Conservation (phyloP, 2,113 vertebrate genomes). For the Equus quagga region DNA sequence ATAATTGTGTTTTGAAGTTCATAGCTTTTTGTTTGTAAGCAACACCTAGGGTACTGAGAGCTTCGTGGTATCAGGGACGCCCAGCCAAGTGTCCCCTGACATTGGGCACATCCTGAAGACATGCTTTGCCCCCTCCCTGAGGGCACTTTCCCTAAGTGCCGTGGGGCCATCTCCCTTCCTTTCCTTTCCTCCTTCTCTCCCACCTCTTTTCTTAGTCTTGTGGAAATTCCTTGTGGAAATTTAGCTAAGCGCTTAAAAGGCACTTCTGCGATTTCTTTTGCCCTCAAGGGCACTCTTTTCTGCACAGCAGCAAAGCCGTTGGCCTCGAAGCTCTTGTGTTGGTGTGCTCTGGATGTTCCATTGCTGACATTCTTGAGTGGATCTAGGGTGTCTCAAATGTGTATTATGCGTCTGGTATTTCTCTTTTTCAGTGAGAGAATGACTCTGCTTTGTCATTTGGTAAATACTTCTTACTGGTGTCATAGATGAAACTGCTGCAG, state of each 20-base stretch:
- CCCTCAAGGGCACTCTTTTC: background rate
- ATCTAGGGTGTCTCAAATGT: background rate
- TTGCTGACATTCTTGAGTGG: background rate
- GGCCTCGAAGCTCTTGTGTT: background rate
- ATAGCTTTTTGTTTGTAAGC: background rate
- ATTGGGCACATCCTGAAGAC: accelerated
- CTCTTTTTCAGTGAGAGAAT: constrained; percentile 5
- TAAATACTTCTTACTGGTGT: constrained; percentile 11
- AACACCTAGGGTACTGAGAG: background rate
- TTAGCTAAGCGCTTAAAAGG: background rate
- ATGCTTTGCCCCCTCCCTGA: accelerated
- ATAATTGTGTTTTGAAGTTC: background rate
- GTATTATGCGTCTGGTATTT: background rate
- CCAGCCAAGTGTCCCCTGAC: accelerated
- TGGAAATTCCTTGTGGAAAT: background rate
- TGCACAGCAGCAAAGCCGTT: background rate
- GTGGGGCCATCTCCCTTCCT: background rate
- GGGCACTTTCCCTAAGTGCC: background rate
- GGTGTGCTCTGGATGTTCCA: background rate
- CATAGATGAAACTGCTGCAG: background rate
- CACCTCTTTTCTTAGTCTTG: background rate
- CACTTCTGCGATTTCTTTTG: background rate
- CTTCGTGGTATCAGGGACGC: too few relatives aligned
- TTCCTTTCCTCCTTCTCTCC: background rate
- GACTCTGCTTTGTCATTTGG: background rate